A percentile compares a stretch with the other conserved stretches of the same genome.
Conservation (phyloP, 2,888 invertebrate species). For the Dioctria linearis region DNA sequence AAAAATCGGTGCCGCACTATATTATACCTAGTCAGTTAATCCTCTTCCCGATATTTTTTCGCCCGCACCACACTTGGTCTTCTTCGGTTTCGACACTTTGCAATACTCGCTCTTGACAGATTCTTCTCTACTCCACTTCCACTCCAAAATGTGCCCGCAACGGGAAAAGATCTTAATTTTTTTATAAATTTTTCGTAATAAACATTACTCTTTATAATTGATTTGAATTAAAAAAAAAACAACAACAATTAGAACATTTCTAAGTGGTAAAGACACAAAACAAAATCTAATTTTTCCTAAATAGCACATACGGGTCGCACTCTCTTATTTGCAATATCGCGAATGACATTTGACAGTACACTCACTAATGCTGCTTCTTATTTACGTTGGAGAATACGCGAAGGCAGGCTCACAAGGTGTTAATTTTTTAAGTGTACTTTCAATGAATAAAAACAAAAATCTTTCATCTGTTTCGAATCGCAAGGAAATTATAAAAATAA, state of each 20-base stretch:
- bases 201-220: neutral
- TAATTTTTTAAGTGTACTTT: too few species aligned
- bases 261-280: slow-evolving; percentile 9
- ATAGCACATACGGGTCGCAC: slow-evolving; percentile 28
- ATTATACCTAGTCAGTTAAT: slow-evolving; percentile 31
- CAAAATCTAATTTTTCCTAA: slow-evolving; percentile 21
- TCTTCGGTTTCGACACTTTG: neutral
- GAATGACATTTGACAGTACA: slow-evolving; percentile 39
- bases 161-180: neutral
- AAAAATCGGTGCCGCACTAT: slow-evolving; percentile 37
- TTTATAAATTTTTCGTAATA: neutral
- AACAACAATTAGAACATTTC: slow-evolving; percentile 21
- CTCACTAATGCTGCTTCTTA: neutral
- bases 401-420: too few species aligned
- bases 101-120: neutral
- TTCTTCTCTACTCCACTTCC: neutral
- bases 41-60: slow-evolving; percentile 5
- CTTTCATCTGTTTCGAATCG: slow-evolving; percentile 34
- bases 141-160: neutral
- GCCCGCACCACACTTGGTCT: slow-evolving; percentile 16
- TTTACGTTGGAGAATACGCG: too few species aligned
- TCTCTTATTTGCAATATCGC: slow-evolving; percentile 27
- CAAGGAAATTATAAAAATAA: slow-evolving; percentile 44
- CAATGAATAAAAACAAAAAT: neutral
- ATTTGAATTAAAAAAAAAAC: neutral